phyloP scores from a whole-genome alignment of 2,888 invertebrate genomes.

The Chloromyia formosa region DNA sequence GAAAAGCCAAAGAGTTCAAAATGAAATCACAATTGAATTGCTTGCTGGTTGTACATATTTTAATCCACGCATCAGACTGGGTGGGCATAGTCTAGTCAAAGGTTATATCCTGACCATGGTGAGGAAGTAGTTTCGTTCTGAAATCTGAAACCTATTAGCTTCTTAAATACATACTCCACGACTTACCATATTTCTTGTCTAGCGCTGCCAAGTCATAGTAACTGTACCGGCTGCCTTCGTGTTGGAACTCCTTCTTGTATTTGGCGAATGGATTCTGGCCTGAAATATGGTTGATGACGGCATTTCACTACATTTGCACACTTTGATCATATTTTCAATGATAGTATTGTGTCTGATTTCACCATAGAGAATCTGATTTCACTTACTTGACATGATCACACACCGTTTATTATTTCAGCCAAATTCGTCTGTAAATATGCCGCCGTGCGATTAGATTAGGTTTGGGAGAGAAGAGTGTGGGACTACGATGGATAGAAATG shows the following conservation, averaged over 20 bases:
- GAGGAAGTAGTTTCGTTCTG: too few species aligned
- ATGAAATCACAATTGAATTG: conserved; percentile 5
- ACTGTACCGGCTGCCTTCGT: conserved; percentile 72
- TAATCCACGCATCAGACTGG: too few species aligned
- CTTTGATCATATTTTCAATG: too few species aligned
- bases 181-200: conserved; percentile 83
- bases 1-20: conserved; percentile 2
- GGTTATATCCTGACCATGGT: too few species aligned
- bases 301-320: background rate
- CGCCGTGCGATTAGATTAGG: background rate
- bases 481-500: too few species aligned
- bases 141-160: too few species aligned
- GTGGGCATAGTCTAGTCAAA: too few species aligned
- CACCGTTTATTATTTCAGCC: conserved; percentile 5
- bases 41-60: too few species aligned
- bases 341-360: too few species aligned
- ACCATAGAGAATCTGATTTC: background rate
- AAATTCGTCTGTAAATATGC: background rate
- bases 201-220: conserved; percentile 83
- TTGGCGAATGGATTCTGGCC: conserved; percentile 72
- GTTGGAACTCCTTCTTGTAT: conserved; percentile 69
- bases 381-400: conserved; percentile 33
- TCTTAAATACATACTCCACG: conserved; percentile 11
- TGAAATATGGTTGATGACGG: conserved; percentile 56
- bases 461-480: background rate